A percentile compares a stretch with the other conserved stretches of the same genome.
These are phyloP conservation scores for Osmoderma eremita DNA, from an alignment of 2,888 invertebrate species.

Conservation along the genomic window DNA sequence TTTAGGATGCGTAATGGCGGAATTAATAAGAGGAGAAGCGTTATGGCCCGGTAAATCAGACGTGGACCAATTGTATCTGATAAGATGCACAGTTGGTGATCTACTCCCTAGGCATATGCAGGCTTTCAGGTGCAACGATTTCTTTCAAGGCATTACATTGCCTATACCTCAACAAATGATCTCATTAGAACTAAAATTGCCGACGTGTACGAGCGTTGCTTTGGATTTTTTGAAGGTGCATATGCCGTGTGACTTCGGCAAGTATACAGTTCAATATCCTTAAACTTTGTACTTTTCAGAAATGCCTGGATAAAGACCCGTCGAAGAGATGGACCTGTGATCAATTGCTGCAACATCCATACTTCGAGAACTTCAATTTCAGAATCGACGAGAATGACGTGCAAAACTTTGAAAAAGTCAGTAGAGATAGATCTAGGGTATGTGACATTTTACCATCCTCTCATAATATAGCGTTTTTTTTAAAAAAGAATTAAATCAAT, in stretches of 20 bases:
- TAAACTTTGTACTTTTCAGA: conserved; percentile 67
- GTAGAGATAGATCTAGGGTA: conserved; percentile 73
- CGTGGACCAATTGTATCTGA: conserved; percentile 96
- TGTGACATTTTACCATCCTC: conserved; percentile 44
- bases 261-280: conserved; percentile 6
- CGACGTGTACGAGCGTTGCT: conserved; percentile 76
- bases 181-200: conserved; percentile 87
- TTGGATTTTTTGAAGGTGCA: conserved; percentile 86
- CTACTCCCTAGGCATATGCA: conserved; percentile 93
- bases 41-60: conserved; percentile 99
- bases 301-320: conserved; percentile 96
- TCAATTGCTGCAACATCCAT: conserved; percentile 87
- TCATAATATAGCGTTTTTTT: no score
- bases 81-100: conserved; percentile 93
- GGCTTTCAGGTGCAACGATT: conserved; percentile 95
- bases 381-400: conserved; percentile 77
- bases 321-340: conserved; percentile 91
- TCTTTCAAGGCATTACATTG: conserved; percentile 87
- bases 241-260: neutral
- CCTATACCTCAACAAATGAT: conserved; percentile 90
- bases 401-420: conserved; percentile 71
- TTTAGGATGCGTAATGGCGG: conserved; percentile 86
- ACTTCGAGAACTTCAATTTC: conserved; percentile 90
- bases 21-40: conserved; percentile 88
- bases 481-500: no score